Percentiles rank a stretch among this genome's conserved stretches.
phyloP scores from a whole-genome alignment of 2,113 vertebrate genomes.

The Prochilodus magdalenae region DNA sequence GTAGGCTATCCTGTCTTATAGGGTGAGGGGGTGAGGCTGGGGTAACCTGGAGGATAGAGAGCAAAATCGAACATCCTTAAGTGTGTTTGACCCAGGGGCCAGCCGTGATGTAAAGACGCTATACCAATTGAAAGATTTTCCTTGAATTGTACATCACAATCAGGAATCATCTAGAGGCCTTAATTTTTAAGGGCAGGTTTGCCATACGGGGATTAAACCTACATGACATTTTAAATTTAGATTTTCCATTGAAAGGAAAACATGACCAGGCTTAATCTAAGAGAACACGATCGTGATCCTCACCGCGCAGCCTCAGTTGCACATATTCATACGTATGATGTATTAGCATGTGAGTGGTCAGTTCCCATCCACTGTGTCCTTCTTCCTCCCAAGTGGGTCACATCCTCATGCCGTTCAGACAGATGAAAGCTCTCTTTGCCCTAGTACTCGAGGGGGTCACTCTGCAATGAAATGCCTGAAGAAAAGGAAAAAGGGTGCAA shows the following conservation, averaged over 20 bases:
- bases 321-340: constrained; percentile 13
- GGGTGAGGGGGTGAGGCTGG: no score
- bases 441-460: constrained; percentile 63
- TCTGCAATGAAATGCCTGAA: constrained; percentile 63
- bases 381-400: constrained; percentile 43
- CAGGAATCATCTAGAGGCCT: background rate
- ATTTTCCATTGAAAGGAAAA: no score
- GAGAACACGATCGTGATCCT: background rate
- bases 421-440: constrained; percentile 53
- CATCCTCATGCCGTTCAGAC: constrained; percentile 55
- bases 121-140: no score
- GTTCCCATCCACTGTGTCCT: constrained; percentile 9
- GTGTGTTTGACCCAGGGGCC: no score
- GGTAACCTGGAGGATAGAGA: no score
- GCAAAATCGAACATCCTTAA: no score
- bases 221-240: no score
- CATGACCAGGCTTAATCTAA: background rate
- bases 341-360: constrained; percentile 25
- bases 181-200: background rate
- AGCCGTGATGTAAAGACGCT: no score
- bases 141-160: no score
- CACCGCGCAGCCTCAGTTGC: constrained; percentile 57
- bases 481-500: constrained; percentile 72
- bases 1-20: no score
- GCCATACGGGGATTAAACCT: no score